These are phyloP conservation scores for Danio tinwini DNA, from an alignment of 2,797 vertebrate genomes.

Conservation along the genomic window DNA sequence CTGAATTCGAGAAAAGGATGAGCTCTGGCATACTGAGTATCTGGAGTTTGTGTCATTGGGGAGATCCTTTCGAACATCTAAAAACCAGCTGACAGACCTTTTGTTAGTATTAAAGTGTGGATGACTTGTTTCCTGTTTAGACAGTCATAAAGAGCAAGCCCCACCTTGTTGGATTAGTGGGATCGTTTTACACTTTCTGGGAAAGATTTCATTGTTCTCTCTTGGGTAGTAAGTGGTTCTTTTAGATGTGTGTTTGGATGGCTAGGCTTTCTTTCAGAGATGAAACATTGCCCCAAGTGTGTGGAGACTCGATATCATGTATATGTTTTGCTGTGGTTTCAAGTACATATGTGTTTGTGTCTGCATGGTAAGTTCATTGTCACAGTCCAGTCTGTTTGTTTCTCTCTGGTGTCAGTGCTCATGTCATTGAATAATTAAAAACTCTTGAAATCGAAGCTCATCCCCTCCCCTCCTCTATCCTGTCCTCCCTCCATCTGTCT, in stretches of 20 bases:
- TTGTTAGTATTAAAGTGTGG: background rate
- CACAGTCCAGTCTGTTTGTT: slow-evolving; percentile 46
- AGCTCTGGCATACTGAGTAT: slow-evolving; percentile 26
- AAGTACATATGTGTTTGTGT: slow-evolving; percentile 40
- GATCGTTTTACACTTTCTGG: slow-evolving; percentile 35
- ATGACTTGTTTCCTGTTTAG: slow-evolving; percentile 34
- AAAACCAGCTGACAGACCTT: background rate
- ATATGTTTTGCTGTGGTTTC: slow-evolving; percentile 8
- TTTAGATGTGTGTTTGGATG: slow-evolving; percentile 29
- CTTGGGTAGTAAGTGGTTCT: slow-evolving; percentile 33
- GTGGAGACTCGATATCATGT: background rate
- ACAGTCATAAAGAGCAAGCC: background rate
- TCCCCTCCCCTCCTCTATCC: slow-evolving; percentile 53
- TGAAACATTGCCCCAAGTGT: background rate
- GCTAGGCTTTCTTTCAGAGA: slow-evolving; percentile 17
- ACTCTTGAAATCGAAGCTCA: slow-evolving; percentile 71
- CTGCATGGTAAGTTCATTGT: slow-evolving; percentile 21
- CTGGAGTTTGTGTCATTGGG: background rate
- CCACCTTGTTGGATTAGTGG: background rate
- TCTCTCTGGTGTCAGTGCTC: slow-evolving; percentile 50
- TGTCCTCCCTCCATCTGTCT: slow-evolving; percentile 62
- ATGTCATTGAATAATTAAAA: slow-evolving; percentile 79
- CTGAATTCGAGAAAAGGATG: slow-evolving; percentile 19
- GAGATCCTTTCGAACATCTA: background rate
- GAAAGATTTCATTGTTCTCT: slow-evolving; percentile 35